Conservation (phyloP, 2,113 vertebrate genomes). For the Scytalopus superciliaris region DNA sequence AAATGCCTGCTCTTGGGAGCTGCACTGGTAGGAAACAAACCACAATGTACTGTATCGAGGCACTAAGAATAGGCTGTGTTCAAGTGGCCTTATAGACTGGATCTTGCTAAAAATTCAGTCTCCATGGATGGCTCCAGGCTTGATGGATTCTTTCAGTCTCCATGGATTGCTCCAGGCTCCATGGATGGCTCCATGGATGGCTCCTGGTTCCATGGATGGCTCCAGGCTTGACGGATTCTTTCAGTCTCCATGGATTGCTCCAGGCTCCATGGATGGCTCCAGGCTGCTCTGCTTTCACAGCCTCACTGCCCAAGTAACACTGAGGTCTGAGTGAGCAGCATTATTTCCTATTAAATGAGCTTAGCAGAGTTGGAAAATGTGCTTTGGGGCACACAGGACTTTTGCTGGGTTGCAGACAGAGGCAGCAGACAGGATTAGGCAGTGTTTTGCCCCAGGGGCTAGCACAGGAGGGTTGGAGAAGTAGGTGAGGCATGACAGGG, state of each 20-base stretch:
- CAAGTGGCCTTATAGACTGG: fast-evolving
- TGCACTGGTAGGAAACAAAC: not conserved
- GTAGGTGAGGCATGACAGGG: fast-evolving
- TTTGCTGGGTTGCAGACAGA: not conserved
- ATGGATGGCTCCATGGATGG: not conserved
- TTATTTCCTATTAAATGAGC: not conserved
- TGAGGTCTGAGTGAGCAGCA: fast-evolving
- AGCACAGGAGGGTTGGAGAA: not conserved
- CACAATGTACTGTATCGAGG: not conserved
- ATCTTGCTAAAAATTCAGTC: fast-evolving
- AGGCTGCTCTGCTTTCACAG: not conserved
- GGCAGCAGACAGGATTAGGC: not conserved
- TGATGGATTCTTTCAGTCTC: not conserved
- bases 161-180: too few relatives aligned
- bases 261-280: not conserved
- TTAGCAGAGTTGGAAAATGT: fast-evolving
- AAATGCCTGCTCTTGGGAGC: not conserved
- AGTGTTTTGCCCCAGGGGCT: not conserved
- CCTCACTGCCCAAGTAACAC: not conserved
- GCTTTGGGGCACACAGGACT: not conserved
- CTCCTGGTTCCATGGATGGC: not conserved
- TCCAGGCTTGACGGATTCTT: not conserved
- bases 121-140: not conserved
- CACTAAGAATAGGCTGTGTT: not conserved
- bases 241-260: not conserved